Base-by-base conservation (phyloP, 2,888 invertebrate species). In the Acrobasis repandana region DNA sequence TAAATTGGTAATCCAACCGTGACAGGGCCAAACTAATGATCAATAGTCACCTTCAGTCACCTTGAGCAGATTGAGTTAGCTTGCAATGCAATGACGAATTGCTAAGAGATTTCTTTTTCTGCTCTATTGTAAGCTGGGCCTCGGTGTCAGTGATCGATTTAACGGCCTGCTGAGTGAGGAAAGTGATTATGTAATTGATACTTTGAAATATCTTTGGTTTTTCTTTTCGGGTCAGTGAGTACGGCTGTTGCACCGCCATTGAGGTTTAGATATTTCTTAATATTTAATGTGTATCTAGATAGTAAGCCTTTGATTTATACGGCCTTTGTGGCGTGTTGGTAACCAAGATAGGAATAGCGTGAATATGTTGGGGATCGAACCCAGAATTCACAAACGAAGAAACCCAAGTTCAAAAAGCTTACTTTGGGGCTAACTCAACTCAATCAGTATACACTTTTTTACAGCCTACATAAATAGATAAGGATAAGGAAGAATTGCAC, bases 81-180 rank as follows among this genome's bases (percentile, higher is more conserved):
- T 43, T 43, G n/a, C 6, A 11, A 43, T 43, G 43, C 11, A 43
- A 43, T 43, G 43, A 10, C 43, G 43, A 43, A 16, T 50, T 16
- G 14, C 14, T 50, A 50, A 20, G 50, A 50, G 50, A 50, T 50
- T 50, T 50, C 20, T 20, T 50, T 28, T 50, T 20, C 14, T 50
- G 14, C 14, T 18, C 50, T 18, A 14, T 18, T 20, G 18, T 3
- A 49, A 10, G 18, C 18, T 4, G 8, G 28, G 18, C 14, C 50
- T 43, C 14, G 5, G 8, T 28, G 8, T 28, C 28, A 28, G 28
- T 28, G 28, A 50, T 50, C 14, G 50, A 50, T 50, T 28, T 50
- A 50, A 14, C 28, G 20, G 14, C 50, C 43, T 43, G 43, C 43
- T 43, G 14, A 43, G 43, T 3, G 6, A 11, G 11, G 14, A 43